phyloP scores from a whole-genome alignment of 2,113 vertebrate species.

The Rattus norvegicus region GRCr8 NC_086037.1:48473501-48474000 shows the following conservation, averaged over 20 bases:
- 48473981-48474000: not conserved
- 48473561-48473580: not conserved
- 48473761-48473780: slow-evolving; percentile 12
- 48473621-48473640: too few species aligned
- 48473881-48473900: not conserved
- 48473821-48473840: not conserved
- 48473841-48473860: not conserved
- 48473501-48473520: not conserved
- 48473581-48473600: too few species aligned
- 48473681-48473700: too few species aligned
- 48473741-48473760: not conserved
- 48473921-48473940: not conserved
- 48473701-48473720: not conserved
- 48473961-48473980: not conserved
- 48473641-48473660: too few species aligned
- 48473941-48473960: not conserved
- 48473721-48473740: not conserved
- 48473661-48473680: too few species aligned
- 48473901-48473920: not conserved
- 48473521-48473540: not conserved
- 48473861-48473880: not conserved
- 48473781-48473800: not conserved
- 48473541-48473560: not conserved
- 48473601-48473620: too few species aligned
- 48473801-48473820: not conserved